These are phyloP conservation scores for Cacatua alba DNA, from an alignment of 2,113 vertebrate species.

Conservation along the genomic window DNA sequence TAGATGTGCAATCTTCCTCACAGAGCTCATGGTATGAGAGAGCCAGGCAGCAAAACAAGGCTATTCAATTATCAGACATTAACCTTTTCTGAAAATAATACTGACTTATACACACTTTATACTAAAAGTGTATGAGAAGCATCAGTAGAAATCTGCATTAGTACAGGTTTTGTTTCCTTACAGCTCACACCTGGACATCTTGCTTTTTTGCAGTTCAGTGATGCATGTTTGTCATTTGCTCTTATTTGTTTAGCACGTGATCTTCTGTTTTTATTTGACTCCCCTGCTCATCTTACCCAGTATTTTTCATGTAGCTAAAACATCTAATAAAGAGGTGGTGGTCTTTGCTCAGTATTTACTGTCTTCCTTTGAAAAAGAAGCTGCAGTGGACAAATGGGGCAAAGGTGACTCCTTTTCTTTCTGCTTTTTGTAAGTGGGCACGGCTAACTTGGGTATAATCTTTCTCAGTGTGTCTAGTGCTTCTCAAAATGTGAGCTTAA, in stretches of 20 bases:
- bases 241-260: background rate
- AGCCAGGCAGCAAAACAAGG: background rate
- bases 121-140: background rate
- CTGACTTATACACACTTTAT: background rate
- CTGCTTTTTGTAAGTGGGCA: background rate
- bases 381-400: background rate
- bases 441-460: background rate
- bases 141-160: background rate
- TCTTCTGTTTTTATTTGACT: background rate
- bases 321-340: background rate
- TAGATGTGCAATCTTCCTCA: background rate
- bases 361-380: background rate
- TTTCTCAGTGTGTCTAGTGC: background rate
- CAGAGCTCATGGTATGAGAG: background rate
- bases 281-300: background rate
- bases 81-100: background rate
- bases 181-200: background rate
- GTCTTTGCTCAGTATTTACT: background rate
- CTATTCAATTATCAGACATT: background rate
- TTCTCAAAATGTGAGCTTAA: conserved; percentile 41
- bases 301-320: background rate
- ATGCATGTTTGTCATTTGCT: background rate
- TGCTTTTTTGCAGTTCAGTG: background rate
- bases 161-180: background rate
- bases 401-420: background rate